A percentile compares a stretch with the other conserved stretches of the same genome.
Evolutionary conservation across 2,113 vertebrate species (phyloP).

Genomic region (Melanocharis versteri): DNA sequence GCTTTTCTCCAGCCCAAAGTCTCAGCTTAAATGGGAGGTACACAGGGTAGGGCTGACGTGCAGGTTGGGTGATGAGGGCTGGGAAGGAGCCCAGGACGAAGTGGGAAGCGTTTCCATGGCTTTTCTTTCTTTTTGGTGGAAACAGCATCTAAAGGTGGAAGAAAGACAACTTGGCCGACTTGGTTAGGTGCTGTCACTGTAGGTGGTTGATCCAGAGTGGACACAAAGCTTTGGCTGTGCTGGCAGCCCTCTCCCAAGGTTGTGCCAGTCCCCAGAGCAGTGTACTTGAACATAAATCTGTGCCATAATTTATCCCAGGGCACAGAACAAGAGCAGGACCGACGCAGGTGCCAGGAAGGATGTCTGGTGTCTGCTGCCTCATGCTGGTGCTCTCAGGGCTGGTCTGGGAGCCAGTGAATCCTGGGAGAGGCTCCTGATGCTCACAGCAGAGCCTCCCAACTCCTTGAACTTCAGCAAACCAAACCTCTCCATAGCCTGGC

Average conservation of each 20-base stretch:
- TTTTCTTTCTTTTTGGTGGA: neutral
- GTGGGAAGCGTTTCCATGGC: fast-evolving
- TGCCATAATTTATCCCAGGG: neutral
- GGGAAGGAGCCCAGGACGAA: neutral
- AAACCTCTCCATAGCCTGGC: neutral
- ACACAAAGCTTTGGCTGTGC: neutral
- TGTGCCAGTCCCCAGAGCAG: neutral
- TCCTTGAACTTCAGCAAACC: neutral
- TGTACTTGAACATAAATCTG: neutral
- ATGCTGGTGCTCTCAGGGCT: neutral
- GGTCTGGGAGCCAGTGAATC: neutral
- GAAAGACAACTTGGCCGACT: neutral
- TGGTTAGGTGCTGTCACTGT: neutral
- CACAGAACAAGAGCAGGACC: neutral
- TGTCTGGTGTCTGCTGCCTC: neutral
- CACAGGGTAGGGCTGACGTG: neutral
- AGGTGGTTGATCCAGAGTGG: neutral
- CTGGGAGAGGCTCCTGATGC: neutral
- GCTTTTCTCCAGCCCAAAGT: neutral
- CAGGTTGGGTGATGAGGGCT: neutral
- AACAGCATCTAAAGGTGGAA: neutral
- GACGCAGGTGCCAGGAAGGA: fast-evolving
- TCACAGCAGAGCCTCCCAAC: neutral
- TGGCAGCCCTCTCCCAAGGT: neutral
- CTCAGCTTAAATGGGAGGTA: neutral